A percentile compares a stretch with the other conserved stretches of the same genome.
Conservation (phyloP, 92 coral and sea anemone species). For the Porites rus region DNA sequence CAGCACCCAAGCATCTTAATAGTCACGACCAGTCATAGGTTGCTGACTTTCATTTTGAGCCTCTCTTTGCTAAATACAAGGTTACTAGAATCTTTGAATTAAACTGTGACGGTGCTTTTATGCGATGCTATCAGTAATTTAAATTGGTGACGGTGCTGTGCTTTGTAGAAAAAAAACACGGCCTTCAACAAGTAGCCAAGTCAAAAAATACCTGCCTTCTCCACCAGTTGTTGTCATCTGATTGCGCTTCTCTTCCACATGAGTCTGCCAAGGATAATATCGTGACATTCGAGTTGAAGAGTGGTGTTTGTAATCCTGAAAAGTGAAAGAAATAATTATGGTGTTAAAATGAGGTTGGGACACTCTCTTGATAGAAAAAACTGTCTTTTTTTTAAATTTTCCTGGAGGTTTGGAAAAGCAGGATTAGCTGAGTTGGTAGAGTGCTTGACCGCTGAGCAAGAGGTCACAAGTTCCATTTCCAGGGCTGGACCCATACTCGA, state of each 20-base stretch:
- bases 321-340: not conserved
- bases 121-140: not conserved
- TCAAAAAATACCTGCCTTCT: conserved; percentile 81
- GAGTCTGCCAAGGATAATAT: conserved; percentile 43
- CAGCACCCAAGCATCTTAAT: not conserved
- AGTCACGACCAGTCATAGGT: not conserved
- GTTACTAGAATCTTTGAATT: no score
- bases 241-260: conserved; percentile 10
- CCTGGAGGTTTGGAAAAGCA: not conserved
- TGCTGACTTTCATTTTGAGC: no score
- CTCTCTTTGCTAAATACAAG: no score
- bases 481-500: no score
- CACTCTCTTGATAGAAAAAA: not conserved
- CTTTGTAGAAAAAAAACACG: conserved; percentile 22
- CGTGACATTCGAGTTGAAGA: conserved; percentile 16
- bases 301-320: conserved; percentile 16
- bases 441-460: no score
- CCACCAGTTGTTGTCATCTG: conserved; percentile 33
- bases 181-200: conserved; percentile 54
- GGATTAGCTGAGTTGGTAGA: no score
- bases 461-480: no score
- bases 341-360: not conserved
- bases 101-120: not conserved
- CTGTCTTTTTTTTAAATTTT: not conserved
- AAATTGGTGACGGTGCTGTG: conserved; percentile 16